phyloP scores from a whole-genome alignment of 2,113 vertebrate species.

The Pitta sordida region DNA sequence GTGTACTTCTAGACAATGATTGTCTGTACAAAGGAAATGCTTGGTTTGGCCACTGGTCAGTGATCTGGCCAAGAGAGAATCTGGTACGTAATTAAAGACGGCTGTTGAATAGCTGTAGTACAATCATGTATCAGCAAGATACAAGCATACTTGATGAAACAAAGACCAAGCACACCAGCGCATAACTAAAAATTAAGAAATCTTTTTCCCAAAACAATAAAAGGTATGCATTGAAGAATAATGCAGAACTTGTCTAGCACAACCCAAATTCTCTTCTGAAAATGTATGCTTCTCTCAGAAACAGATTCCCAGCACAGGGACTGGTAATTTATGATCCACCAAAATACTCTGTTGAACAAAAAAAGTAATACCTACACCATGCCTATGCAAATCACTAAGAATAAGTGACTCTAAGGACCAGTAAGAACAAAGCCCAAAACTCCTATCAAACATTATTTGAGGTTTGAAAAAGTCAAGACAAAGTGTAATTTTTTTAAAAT shows the following conservation, averaged over 20 bases:
- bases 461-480: constrained; percentile 49
- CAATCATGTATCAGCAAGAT: constrained; percentile 52
- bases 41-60: constrained; percentile 10
- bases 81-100: constrained; percentile 39
- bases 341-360: constrained; percentile 47
- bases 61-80: constrained; percentile 8
- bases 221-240: not conserved
- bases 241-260: not conserved
- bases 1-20: not conserved
- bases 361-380: constrained; percentile 35
- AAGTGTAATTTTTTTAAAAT: constrained; percentile 51
- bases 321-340: constrained; percentile 43
- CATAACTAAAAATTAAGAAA: not conserved
- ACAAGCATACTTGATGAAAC: constrained; percentile 32
- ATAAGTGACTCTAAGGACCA: constrained; percentile 40
- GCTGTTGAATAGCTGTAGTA: constrained; percentile 19
- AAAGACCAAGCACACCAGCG: constrained; percentile 11
- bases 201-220: not conserved
- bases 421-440: constrained; percentile 33
- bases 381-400: constrained; percentile 51
- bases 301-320: not conserved
- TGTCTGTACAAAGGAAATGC: not conserved
- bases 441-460: constrained; percentile 45
- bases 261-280: not conserved
- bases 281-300: not conserved